Base-by-base conservation (phyloP, 2,888 invertebrate genomes). In the Drosophila rubida region DNA sequence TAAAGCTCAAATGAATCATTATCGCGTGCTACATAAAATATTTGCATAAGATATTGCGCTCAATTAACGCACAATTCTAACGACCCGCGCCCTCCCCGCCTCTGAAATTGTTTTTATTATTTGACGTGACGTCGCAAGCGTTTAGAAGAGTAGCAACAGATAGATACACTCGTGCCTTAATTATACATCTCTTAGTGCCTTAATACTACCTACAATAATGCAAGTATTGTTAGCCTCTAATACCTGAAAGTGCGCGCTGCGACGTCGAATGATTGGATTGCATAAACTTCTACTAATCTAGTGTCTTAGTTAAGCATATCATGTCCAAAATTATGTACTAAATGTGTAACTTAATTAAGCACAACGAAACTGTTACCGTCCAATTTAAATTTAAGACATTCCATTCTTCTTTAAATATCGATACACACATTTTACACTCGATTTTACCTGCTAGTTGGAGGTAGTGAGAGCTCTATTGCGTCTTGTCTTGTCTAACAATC, bases 201-300 rank as follows among this genome's bases (percentile, higher is more conserved):
- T 75, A 62, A 61, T 45, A 57, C 9, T 45, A 39, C 46, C 25
- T 5, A 6, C 7, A 51, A 41, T 23, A 42, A 42, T 54, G 41
- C 54, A 55, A 61, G 57, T 50, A 64, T 66, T 78, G 64, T 72
- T 73, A 71, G 58, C 51, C 64, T 58, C 48, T 49, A 46, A 49
- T 67, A 74, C 61, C 65, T 66, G 61, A 50, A 19, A 58, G 54
- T 23, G 13, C 44, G 37, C 53, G 42, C 30, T 63, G 67, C 59
- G 61, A 53, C 70, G 68, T 60, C 44, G 37, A n/a, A 19, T 44
- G 11, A 79, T 81, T 80, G 72, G 70, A 74, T 85, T 85, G 85
- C 85, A 85, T 85, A 88, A 85, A 85, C 88, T 77, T 86, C 75
- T 72, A 78, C 75, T 78, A 77, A 77, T 60, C 66, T 76, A 86